Conservation (phyloP, 2,797 vertebrate genomes). For the Okamejei kenojei region DNA sequence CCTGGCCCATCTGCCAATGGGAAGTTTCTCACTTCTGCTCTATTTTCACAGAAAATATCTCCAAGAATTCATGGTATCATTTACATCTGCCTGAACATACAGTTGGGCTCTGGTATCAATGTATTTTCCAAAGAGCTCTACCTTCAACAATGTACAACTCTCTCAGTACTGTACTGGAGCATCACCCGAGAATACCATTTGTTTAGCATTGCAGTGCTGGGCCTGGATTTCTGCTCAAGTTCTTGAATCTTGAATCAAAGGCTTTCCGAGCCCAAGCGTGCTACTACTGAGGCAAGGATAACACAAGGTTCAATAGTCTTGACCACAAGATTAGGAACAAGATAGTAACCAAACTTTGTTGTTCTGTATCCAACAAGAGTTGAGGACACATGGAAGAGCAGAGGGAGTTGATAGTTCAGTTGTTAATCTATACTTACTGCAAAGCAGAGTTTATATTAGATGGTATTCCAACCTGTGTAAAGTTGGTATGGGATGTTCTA, state of each 20-base stretch:
- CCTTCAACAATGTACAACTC: background rate
- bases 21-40: too few relatives aligned
- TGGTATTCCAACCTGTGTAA: background rate
- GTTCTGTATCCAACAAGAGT: background rate
- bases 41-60: background rate
- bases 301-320: background rate
- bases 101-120: background rate
- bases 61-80: background rate
- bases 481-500: too few relatives aligned
- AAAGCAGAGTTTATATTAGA: background rate
- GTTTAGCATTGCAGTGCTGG: too few relatives aligned
- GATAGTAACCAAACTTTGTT: background rate
- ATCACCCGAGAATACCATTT: background rate
- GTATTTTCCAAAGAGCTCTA: background rate
- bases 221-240: background rate
- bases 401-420: background rate
- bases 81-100: background rate
- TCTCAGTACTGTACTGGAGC: background rate
- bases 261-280: background rate
- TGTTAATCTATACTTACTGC: background rate
- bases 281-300: background rate
- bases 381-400: background rate
- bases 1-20: too few relatives aligned
- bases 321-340: background rate
- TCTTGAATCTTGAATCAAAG: background rate